Evolutionary conservation across 2,888 invertebrate species (phyloP).

Genomic region (Hirudinaria manillensis): DNA sequence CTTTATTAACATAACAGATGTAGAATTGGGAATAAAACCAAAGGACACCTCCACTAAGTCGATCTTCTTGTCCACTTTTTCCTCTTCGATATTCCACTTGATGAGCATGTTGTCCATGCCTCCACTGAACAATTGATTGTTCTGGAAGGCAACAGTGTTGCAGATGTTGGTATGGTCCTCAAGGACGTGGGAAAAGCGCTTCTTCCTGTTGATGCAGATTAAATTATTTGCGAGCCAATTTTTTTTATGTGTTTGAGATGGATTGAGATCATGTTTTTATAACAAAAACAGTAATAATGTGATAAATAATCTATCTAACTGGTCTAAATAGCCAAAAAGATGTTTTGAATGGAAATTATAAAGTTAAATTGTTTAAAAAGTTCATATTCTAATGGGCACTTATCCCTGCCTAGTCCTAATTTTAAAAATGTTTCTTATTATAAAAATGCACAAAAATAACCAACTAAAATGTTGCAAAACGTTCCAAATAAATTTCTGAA

Average conservation of each 20-base stretch:
- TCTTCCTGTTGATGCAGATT: neutral
- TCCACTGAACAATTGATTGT: conserved; percentile 47
- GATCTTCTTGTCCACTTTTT: neutral
- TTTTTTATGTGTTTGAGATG: conserved; percentile 39
- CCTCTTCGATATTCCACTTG: conserved; percentile 45
- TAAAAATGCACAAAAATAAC: too few relatives aligned
- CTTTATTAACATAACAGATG: neutral
- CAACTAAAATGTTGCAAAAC: too few relatives aligned
- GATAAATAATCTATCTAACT: too few relatives aligned
- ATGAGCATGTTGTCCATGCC: conserved; percentile 50
- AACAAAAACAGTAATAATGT: too few relatives aligned
- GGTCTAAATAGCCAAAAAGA: neutral
- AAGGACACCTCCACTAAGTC: neutral
- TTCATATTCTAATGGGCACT: too few relatives aligned
- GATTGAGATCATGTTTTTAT: conserved; percentile 42
- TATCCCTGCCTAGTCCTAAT: too few relatives aligned
- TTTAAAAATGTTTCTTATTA: too few relatives aligned
- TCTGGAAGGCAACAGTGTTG: conserved; percentile 47
- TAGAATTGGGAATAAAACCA: neutral
- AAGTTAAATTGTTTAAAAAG: neutral
- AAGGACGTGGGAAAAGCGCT: neutral
- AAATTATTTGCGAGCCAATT: too few relatives aligned
- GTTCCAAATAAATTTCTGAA: neutral
- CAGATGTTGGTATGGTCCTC: conserved; percentile 50
- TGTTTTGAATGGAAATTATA: neutral